These are phyloP conservation scores for Epinotia brunnichana DNA, from an alignment of 2,888 invertebrate genomes.

Conservation along the genomic window DNA sequence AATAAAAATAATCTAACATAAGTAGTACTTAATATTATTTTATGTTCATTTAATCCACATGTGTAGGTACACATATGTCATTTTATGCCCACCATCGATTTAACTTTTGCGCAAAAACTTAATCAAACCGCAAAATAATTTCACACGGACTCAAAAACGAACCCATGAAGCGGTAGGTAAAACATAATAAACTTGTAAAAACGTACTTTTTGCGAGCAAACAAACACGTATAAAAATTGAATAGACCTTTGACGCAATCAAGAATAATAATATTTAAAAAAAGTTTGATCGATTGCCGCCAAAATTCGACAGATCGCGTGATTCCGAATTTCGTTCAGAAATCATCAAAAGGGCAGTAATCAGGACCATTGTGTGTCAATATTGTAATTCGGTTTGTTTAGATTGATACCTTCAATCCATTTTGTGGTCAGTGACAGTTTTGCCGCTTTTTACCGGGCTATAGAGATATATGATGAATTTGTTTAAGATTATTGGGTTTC, in stretches of 20 bases:
- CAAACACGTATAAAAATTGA: slow-evolving; percentile 30
- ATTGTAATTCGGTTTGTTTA: slow-evolving; percentile 68
- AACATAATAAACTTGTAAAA: slow-evolving; percentile 19
- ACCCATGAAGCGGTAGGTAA: slow-evolving; percentile 13
- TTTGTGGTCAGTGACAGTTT: slow-evolving; percentile 58
- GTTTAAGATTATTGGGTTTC: slow-evolving; percentile 3
- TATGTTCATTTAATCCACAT: too few species aligned
- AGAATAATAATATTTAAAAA: background rate
- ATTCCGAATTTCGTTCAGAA: slow-evolving; percentile 65
- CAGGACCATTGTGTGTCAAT: slow-evolving; percentile 68
- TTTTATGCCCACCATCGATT: too few species aligned
- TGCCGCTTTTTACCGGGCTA: slow-evolving; percentile 21
- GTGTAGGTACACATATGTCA: too few species aligned
- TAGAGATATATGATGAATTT: background rate
- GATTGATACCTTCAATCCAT: slow-evolving; percentile 72
- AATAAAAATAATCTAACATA: too few species aligned
- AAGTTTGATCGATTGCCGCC: slow-evolving; percentile 64
- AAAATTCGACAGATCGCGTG: slow-evolving; percentile 67
- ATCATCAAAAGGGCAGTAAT: slow-evolving; percentile 65
- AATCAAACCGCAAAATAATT: background rate
- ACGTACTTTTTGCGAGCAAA: slow-evolving; percentile 39
- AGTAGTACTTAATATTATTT: too few species aligned
- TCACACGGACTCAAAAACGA: slow-evolving; percentile 33
- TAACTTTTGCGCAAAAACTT: slow-evolving; percentile 5
- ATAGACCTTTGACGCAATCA: slow-evolving; percentile 25